These are phyloP conservation scores for Onychorhynchus coronatus DNA, from an alignment of 2,113 vertebrate species.

Conservation along the genomic window DNA sequence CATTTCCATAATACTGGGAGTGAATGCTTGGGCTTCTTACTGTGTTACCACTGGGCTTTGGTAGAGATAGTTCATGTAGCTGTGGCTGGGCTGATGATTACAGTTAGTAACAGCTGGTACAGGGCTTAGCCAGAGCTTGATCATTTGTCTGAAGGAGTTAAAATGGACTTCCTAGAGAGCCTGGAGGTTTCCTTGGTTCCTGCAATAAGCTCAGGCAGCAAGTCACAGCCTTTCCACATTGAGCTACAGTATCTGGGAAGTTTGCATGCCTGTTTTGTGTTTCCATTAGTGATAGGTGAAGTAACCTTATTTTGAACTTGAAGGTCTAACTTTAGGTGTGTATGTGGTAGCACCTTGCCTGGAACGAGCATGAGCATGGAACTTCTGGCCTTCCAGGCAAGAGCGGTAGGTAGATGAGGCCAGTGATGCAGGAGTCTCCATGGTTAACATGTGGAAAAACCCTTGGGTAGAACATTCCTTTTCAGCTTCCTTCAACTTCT, in stretches of 20 bases:
- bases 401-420: background rate
- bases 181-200: background rate
- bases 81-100: background rate
- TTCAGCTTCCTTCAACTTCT: background rate
- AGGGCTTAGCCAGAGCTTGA: background rate
- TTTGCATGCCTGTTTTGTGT: background rate
- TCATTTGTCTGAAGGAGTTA: background rate
- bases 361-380: background rate
- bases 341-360: background rate
- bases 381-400: background rate
- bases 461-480: background rate
- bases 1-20: background rate
- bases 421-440: background rate
- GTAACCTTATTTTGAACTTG: background rate
- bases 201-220: background rate
- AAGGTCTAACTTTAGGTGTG: background rate
- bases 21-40: background rate
- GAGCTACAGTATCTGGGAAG: background rate
- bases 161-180: background rate
- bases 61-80: background rate
- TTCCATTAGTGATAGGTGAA: background rate
- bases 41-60: background rate
- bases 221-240: background rate
- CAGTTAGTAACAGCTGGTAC: background rate
- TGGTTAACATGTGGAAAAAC: background rate